Conservation (phyloP, 2,888 invertebrate genomes). For the Arge pagana region DNA sequence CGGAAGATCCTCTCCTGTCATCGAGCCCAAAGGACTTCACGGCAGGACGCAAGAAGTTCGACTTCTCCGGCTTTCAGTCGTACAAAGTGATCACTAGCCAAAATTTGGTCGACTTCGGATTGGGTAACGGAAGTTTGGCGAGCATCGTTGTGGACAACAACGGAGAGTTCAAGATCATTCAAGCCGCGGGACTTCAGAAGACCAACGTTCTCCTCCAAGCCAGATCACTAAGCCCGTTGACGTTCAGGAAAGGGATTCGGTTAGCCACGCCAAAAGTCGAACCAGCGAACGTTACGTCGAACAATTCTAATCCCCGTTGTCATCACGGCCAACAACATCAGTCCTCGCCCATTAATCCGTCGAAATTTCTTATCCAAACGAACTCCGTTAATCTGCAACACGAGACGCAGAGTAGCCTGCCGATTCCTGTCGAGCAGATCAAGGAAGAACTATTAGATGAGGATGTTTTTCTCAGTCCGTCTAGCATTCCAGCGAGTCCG, state of each 20-base stretch:
- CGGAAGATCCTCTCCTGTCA: constrained; percentile 82
- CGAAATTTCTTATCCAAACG: constrained; percentile 52
- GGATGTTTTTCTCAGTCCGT: constrained; percentile 78
- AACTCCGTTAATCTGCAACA: constrained; percentile 44
- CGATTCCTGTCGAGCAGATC: constrained; percentile 53
- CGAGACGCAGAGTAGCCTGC: constrained; percentile 43
- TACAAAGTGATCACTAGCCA: constrained; percentile 62
- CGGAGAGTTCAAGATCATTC: constrained; percentile 67
- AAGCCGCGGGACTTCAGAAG: constrained; percentile 60
- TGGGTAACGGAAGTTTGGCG: constrained; percentile 63
- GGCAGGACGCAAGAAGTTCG: constrained; percentile 60
- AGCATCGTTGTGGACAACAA: constrained; percentile 67
- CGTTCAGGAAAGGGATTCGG: constrained; percentile 53
- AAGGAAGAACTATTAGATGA: constrained; percentile 72
- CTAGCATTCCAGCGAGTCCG: constrained; percentile 72
- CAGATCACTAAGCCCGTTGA: constrained; percentile 47
- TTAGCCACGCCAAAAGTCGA: constrained; percentile 47
- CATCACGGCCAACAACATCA: constrained; percentile 40
- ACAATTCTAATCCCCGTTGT: constrained; percentile 37
- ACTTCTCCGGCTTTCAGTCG: constrained; percentile 62
- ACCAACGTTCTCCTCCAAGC: constrained; percentile 53
- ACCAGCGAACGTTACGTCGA: constrained; percentile 36
- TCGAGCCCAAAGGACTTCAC: constrained; percentile 82
- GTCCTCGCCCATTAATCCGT: constrained; percentile 51
- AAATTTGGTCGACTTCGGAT: constrained; percentile 62